Percentiles rank a stretch among this genome's conserved stretches.
Evolutionary conservation across 2,797 vertebrate genomes (phyloP).

Genomic region (Jordanella pulchra): DNA sequence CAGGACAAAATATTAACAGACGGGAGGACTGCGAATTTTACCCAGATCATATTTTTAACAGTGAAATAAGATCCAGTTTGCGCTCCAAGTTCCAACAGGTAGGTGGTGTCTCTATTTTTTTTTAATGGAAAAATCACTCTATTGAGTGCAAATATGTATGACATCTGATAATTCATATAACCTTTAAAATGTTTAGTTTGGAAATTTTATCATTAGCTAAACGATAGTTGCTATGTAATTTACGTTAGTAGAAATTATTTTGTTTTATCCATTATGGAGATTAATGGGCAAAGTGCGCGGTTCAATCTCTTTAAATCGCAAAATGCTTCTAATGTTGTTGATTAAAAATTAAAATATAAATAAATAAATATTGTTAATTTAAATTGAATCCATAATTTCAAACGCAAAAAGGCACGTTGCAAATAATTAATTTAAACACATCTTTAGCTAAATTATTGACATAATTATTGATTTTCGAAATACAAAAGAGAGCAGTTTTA

Average conservation of each 20-base stretch:
- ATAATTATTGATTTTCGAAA: constrained; percentile 68
- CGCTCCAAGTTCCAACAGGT: constrained; percentile 59
- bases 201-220: not conserved
- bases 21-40: constrained; percentile 20
- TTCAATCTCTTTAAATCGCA: not conserved
- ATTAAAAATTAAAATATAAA: not conserved
- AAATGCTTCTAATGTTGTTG: not conserved
- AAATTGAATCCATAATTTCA: not conserved
- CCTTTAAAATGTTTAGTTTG: not conserved
- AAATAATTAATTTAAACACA: constrained; percentile 11
- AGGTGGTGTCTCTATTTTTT: constrained; percentile 8
- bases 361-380: not conserved
- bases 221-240: not conserved
- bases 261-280: not conserved
- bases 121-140: not conserved
- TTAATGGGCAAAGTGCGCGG: not conserved
- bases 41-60: constrained; percentile 43
- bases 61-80: constrained; percentile 34
- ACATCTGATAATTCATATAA: not conserved
- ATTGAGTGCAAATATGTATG: not conserved
- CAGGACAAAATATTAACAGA: constrained; percentile 23
- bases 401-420: not conserved
- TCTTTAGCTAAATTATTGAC: constrained; percentile 39
- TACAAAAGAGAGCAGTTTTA: constrained; percentile 72
- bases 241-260: not conserved